These are phyloP conservation scores for Brachypteracias leptosomus DNA, from an alignment of 2,113 vertebrate species.

Conservation along the genomic window DNA sequence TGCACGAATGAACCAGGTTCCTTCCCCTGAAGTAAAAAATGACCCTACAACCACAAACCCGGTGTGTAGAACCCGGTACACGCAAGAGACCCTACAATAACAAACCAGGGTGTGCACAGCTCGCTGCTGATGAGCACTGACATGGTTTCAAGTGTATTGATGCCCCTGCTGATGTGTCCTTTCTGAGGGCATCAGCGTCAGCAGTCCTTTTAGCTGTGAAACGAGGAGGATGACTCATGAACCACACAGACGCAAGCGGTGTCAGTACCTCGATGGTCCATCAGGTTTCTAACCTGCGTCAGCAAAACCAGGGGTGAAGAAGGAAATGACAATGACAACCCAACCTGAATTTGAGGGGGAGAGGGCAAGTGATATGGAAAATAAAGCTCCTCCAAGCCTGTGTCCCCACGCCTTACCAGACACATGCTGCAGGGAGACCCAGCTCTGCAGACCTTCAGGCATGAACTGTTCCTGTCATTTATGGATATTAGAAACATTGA, in stretches of 20 bases:
- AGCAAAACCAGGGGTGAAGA: neutral
- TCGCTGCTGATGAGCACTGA: neutral
- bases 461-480: neutral
- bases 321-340: neutral
- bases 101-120: neutral
- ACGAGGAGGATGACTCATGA: neutral
- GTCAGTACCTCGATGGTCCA: neutral
- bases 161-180: conserved; percentile 7
- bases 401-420: neutral
- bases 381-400: neutral
- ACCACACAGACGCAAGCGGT: neutral
- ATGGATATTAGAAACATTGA: neutral
- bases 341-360: neutral
- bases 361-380: neutral
- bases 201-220: conserved; percentile 19
- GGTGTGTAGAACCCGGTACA: fast-evolving
- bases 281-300: neutral
- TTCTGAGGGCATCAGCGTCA: conserved; percentile 6
- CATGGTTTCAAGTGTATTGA: neutral
- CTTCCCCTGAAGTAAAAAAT: neutral
- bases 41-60: neutral
- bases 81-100: neutral
- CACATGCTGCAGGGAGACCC: neutral
- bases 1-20: conserved; percentile 22
- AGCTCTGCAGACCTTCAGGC: neutral